These are phyloP conservation scores for Orthonychiurus folsomi DNA, from an alignment of 2,888 invertebrate species.

Conservation along the genomic window DNA sequence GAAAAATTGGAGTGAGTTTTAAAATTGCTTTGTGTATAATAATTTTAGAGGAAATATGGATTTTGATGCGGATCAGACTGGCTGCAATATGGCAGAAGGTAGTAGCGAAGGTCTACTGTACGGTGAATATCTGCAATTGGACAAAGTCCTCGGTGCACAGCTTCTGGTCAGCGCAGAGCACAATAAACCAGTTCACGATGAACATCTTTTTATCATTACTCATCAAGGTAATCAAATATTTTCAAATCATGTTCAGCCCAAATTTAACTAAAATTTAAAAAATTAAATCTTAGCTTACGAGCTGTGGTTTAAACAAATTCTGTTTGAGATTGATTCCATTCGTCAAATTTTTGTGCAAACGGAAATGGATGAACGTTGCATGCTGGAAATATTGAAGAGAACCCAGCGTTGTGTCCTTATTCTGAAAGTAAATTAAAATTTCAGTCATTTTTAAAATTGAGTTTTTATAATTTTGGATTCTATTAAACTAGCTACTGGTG, in stretches of 20 bases:
- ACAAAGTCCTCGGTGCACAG: conserved; percentile 74
- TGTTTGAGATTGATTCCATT: conserved; percentile 92
- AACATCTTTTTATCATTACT: conserved; percentile 92
- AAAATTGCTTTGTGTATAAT: conserved; percentile 3
- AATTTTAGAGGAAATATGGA: conserved; percentile 1
- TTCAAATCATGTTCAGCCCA: conserved; percentile 4
- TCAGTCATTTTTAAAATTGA: neutral
- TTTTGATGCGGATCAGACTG: conserved; percentile 29
- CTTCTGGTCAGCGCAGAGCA: conserved; percentile 63
- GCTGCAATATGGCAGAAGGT: conserved; percentile 38
- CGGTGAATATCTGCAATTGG: conserved; percentile 81
- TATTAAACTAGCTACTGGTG: conserved; percentile 58
- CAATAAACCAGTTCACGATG: conserved; percentile 78
- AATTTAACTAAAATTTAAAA: neutral
- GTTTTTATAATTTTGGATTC: conserved; percentile 4
- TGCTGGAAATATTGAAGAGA: conserved; percentile 82
- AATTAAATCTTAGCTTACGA: conserved; percentile 70
- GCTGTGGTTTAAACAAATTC: conserved; percentile 98
- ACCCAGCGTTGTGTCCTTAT: conserved; percentile 86
- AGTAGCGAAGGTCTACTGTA: conserved; percentile 65
- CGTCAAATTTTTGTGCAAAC: conserved; percentile 63
- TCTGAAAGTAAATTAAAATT: conserved; percentile 58
- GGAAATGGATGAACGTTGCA: conserved; percentile 78
- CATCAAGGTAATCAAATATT: conserved; percentile 70
- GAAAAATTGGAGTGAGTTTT: neutral